Evolutionary conservation across 2,888 invertebrate genomes (phyloP), one percentile per base, ranked within the genome.

Genomic region (Cistogaster globosa): DNA sequence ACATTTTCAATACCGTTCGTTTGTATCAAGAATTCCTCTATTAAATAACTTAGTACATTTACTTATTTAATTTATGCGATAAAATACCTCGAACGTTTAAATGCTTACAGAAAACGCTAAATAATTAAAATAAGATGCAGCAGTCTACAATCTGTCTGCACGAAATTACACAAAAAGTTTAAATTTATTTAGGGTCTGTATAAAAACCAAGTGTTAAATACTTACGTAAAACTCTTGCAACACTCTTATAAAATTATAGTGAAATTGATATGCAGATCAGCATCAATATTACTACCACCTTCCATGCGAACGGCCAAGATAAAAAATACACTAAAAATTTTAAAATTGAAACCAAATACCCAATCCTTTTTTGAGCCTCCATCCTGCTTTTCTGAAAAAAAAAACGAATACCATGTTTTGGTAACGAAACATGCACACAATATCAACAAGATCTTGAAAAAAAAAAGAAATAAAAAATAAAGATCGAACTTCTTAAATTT

Each of bases 221-320:
- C 18, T 51, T 51, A 51, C 18, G 9, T 18, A 53, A 53, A 9
- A 18, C 51, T 38, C 22, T 65, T 11, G 2, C 14, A 77, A 53
- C 8, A 48, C 62, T 81, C 48, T 72, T 81, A 53, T 69, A 26
- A 78, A 69, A 55, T 82, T 82, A 82, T 38, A 82, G 67, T 77
- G 82, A 82, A 85, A 85, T 82, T 82, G 85, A 85, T 85, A 85
- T 78, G 45, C 75, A 75, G 82, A 85, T 85, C 75, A 85, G 42
- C 67, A 67, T 69, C 45, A 55, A 36, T 42, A 65, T 65, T 68
- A 67, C 78, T 78, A 69, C 55, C 85, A 85, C 82, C 85, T 82
- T 55, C 53, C 81, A 69, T 55, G 38, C n/a, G n/a, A 69, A 32
- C 53, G 48, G 7, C 16, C 22, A 67, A 36, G 38, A 58, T 22